Conservation (phyloP, 1,140 invertebrate genomes). For the Sipha flava region DNA sequence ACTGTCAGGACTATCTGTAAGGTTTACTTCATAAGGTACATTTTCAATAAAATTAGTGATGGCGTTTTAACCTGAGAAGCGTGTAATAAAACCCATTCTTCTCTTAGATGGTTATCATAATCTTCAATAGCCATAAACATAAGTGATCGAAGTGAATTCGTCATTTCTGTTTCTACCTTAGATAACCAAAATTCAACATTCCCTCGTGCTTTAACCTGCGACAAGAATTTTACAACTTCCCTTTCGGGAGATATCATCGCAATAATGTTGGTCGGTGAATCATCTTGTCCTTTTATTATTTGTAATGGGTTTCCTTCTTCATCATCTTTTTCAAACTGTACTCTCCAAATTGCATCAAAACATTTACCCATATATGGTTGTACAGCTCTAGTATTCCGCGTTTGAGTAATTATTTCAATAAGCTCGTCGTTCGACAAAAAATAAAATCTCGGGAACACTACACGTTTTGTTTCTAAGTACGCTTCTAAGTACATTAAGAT, state of each 20-base stretch:
- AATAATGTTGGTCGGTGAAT: conserved; percentile 62
- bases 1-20: conserved; percentile 57
- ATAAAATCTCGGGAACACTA: conserved; percentile 93
- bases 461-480: conserved; percentile 90
- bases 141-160: conserved; percentile 57
- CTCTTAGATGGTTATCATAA: conserved; percentile 48
- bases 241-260: conserved; percentile 80
- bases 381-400: conserved; percentile 89
- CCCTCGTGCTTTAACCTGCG: conserved; percentile 62
- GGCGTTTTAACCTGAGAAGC: conserved; percentile 51
- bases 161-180: conserved; percentile 80
- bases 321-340: conserved; percentile 38
- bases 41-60: too few species aligned
- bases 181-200: conserved; percentile 83
- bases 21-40: too few species aligned
- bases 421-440: conserved; percentile 95
- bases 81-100: conserved; percentile 55
- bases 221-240: conserved; percentile 59
- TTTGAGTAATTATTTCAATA: conserved; percentile 91
- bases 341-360: conserved; percentile 69
- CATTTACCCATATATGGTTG: conserved; percentile 82
- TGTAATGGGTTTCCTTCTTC: neutral
- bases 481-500: conserved; percentile 88
- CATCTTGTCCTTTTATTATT: conserved; percentile 14
- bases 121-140: conserved; percentile 66